These are phyloP conservation scores for Misgurnus anguillicaudatus DNA, from an alignment of 2,113 vertebrate genomes.

Conservation along the genomic window DNA sequence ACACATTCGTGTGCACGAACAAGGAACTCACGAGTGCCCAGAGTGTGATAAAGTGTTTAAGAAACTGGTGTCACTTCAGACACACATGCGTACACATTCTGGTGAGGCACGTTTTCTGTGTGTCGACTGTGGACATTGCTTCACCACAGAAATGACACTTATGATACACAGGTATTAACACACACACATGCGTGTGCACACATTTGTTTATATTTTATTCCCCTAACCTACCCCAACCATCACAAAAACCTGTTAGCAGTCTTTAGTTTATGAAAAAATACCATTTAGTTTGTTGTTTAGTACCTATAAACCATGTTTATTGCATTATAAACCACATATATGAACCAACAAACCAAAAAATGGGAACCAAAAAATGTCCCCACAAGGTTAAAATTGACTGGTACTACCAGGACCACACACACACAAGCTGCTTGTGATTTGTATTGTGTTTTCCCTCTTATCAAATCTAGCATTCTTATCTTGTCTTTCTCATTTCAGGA, in stretches of 20 bases:
- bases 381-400: no score
- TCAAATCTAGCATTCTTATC: constrained; percentile 18
- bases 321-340: no score
- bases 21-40: constrained; percentile 82
- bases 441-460: background rate
- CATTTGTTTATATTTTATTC: no score
- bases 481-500: constrained; percentile 66
- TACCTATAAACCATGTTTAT: no score
- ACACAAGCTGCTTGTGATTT: background rate
- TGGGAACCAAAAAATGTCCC: no score
- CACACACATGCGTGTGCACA: no score
- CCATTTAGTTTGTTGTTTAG: no score
- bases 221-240: background rate
- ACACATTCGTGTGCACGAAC: constrained; percentile 82
- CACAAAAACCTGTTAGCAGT: no score
- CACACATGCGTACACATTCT: constrained; percentile 84
- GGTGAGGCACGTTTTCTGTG: constrained; percentile 87
- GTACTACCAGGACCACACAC: background rate
- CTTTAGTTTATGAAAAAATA: no score
- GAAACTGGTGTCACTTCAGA: constrained; percentile 82
- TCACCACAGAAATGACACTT: constrained; percentile 86
- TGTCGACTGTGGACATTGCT: constrained; percentile 87
- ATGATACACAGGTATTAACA: constrained; percentile 80
- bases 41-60: constrained; percentile 89
- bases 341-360: no score